Evolutionary conservation across 2,888 invertebrate genomes (phyloP), one percentile per base, ranked within the genome.

Genomic region (Lycia hirtaria): DNA sequence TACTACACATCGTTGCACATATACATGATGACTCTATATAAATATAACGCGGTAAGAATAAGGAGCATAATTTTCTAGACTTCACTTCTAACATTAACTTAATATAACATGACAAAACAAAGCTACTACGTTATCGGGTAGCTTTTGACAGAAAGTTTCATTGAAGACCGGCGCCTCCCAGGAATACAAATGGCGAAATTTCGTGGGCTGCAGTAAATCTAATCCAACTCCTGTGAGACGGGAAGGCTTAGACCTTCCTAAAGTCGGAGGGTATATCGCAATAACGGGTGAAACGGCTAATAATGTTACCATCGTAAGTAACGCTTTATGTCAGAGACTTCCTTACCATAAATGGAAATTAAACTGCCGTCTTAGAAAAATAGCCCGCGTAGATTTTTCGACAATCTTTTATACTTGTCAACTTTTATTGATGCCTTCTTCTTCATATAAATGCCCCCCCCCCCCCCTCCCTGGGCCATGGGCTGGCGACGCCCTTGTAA

Each of bases 281-380:
- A 37, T 56, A 56, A 51, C 33, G 51, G 56, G 45, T 45, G 41
- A 57, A 41, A 43, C 43, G 35, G 47, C 43, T 52, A 57, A 58
- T 58, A 58, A 58, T 32, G 35, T 43, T 26, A 35, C 43, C 17
- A 7, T 32, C 52, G 43, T 58, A 58, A 52, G 53, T 53, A 48
- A 57, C 45, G 28, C 10, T 40, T 45, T 32, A 15, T 51, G 17
- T 41, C 15, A 1, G 10, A 22, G 15, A 33, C 37, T 44, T 32
- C 28, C 26, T 35, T 14, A 28, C 28, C n/a, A n/a, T n/a, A n/a
- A 10, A 26, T 26, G 15, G 7, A 3, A 26, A 41, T 41, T 41
- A 28, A 26, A n/a, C n/a, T n/a, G n/a, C n/a, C n/a, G n/a, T n/a
- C n/a, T n/a, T n/a, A n/a, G n/a, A n/a, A n/a, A n/a, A n/a, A n/a